A percentile compares a stretch with the other conserved stretches of the same genome.
Evolutionary conservation across 2,113 vertebrate genomes (phyloP).

Genomic region (Bubo bubo): DNA sequence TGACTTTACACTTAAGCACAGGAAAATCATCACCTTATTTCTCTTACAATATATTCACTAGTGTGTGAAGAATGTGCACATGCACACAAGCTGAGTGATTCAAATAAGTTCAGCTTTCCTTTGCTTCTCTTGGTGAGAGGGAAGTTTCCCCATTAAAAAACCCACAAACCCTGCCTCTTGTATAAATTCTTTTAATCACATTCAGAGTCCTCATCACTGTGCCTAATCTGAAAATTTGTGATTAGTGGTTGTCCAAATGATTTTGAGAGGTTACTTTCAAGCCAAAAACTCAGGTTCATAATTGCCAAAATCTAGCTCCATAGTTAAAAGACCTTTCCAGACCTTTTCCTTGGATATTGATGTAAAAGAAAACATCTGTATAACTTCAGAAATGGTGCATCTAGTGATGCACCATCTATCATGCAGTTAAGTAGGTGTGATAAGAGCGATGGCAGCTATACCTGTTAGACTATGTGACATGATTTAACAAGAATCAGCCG

Average conservation of each 20-base stretch:
- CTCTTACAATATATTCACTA: neutral
- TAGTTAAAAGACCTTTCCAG: neutral
- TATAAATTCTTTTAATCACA: neutral
- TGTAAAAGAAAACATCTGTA: neutral
- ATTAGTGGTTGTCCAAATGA: neutral
- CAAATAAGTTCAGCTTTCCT: neutral
- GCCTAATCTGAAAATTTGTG: neutral
- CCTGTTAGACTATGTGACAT: neutral
- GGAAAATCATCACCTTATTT: neutral
- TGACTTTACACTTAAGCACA: neutral
- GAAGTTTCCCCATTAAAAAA: neutral
- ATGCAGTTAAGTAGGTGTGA: neutral
- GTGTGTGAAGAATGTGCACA: neutral
- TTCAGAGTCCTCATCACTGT: neutral
- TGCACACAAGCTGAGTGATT: neutral
- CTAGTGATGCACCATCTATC: neutral
- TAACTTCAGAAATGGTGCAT: neutral
- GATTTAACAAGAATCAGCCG: neutral
- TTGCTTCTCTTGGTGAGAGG: neutral
- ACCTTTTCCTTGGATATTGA: neutral
- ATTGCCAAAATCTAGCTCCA: neutral
- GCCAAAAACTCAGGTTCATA: neutral
- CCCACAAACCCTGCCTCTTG: rapidly evolving
- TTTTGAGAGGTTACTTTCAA: neutral
- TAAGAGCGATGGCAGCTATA: neutral